Percentiles rank a stretch among this genome's conserved stretches.
Evolutionary conservation across 2,113 vertebrate species (phyloP).

Genomic region (Colius striatus): DNA sequence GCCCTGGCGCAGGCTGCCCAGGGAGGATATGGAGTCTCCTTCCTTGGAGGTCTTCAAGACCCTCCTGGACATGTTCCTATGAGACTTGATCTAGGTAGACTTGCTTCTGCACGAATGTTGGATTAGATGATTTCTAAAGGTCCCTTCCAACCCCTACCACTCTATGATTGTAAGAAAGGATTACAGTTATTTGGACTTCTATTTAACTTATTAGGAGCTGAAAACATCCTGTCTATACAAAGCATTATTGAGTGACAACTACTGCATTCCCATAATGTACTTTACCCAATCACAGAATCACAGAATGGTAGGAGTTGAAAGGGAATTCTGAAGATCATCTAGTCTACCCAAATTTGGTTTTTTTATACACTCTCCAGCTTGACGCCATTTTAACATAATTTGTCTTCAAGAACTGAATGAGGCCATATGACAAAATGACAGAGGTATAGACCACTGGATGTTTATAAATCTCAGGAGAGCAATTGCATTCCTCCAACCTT

Average conservation of each 20-base stretch:
- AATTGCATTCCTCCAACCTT: neutral
- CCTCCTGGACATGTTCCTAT: too few relatives aligned
- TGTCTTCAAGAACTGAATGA: neutral
- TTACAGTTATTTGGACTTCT: neutral
- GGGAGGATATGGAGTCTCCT: too few relatives aligned
- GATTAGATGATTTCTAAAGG: too few relatives aligned
- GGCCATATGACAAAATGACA: neutral
- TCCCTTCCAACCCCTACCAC: too few relatives aligned
- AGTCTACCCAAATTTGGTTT: neutral
- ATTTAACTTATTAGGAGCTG: neutral
- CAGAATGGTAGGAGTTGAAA: too few relatives aligned
- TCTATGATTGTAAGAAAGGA: neutral
- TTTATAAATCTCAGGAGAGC: neutral
- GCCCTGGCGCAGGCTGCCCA: too few relatives aligned
- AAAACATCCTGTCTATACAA: neutral
- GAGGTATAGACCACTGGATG: neutral
- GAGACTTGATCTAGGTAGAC: too few relatives aligned
- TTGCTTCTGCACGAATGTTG: too few relatives aligned
- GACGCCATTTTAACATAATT: neutral
- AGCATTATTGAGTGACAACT: neutral
- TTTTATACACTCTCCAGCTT: neutral
- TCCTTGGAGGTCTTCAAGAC: too few relatives aligned
- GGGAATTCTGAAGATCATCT: too few relatives aligned
- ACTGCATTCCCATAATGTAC: neutral
- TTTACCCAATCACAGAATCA: neutral